These are phyloP conservation scores for Sebastiscus albofasciatus DNA, from an alignment of 2,797 vertebrate species.

Conservation along the genomic window DNA sequence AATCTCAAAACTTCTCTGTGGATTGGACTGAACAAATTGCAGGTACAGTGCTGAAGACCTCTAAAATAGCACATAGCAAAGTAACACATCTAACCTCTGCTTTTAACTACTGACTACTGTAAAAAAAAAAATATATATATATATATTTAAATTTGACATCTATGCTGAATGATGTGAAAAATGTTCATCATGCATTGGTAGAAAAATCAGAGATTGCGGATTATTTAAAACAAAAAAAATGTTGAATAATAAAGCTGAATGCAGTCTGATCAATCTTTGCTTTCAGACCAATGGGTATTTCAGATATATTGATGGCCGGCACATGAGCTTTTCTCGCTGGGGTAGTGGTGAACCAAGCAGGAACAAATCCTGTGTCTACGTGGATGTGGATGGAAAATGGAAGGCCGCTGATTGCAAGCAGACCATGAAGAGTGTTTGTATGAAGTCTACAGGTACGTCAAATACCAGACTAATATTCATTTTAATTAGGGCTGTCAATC, in stretches of 20 bases:
- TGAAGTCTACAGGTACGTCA: constrained; percentile 73
- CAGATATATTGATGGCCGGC: constrained; percentile 87
- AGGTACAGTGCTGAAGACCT: constrained; percentile 72
- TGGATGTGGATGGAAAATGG: constrained; percentile 86
- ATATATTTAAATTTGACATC: too few species aligned
- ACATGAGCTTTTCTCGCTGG: constrained; percentile 84
- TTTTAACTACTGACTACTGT: not conserved
- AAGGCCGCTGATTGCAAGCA: constrained; percentile 85
- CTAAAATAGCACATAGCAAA: not conserved
- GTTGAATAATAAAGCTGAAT: not conserved
- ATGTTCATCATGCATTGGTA: not conserved
- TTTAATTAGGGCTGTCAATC: too few species aligned
- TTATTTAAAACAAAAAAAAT: not conserved
- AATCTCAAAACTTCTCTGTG: constrained; percentile 78
- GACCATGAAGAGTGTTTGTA: constrained; percentile 86
- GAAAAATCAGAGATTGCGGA: not conserved
- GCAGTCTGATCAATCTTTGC: not conserved
- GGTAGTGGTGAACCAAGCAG: constrained; percentile 81
- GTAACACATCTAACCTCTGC: not conserved
- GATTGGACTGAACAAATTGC: constrained; percentile 87
- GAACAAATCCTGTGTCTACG: constrained; percentile 84
- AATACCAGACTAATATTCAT: not conserved
- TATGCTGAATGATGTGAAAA: not conserved
- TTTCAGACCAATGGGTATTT: constrained; percentile 84
- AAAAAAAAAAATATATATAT: not conserved